Evolutionary conservation across 2,888 invertebrate species (phyloP), one percentile per base, ranked within the genome.

Genomic region (Amiota mariae): DNA sequence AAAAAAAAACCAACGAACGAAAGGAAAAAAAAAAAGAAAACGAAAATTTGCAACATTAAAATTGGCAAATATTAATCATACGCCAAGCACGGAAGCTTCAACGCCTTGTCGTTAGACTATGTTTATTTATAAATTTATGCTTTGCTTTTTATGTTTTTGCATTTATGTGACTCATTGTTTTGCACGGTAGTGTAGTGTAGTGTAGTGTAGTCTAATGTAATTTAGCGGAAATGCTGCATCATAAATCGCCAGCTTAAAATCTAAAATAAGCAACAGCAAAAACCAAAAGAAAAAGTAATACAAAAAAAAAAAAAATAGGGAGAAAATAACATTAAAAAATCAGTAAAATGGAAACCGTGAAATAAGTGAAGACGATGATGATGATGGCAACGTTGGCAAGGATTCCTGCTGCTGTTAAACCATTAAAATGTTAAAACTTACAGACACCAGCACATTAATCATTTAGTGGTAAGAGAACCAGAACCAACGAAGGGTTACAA

Each of bases 371-470:
- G 13, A 49, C 18, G 64, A 46, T 46, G 47, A 13, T 36, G 36
- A 67, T 24, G 20, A 12, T 10, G 15, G 67, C 18, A n/a, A n/a
- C 48, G 18, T n/a, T 13, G 13, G 36, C 54, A 13, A 47, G 36
- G 56, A 56, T 59, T 59, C 61, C 59, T 48, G 57, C 72, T 48
- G 54, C 59, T 46, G 77, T 78, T 82, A 82, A 81, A 72, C 81
- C 81, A 82, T 84, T 82, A 84, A 36, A 36, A 80, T 76, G 80
- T 76, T 68, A 48, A 72, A 59, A 59, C 77, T 72, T 75, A 76
- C 75, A 71, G 24, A 24, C 24, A 24, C 24, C 24, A 73, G 57
- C 79, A 77, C 83, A 83, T 83, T 83, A 83, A 83, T 83, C 83
- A 84, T 51, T 24, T 18, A 24, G 24, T 12, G 51, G 20, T 36